These are phyloP conservation scores for Poecile montanus DNA, from an alignment of 2,797 vertebrate species.

Conservation along the genomic window DNA sequence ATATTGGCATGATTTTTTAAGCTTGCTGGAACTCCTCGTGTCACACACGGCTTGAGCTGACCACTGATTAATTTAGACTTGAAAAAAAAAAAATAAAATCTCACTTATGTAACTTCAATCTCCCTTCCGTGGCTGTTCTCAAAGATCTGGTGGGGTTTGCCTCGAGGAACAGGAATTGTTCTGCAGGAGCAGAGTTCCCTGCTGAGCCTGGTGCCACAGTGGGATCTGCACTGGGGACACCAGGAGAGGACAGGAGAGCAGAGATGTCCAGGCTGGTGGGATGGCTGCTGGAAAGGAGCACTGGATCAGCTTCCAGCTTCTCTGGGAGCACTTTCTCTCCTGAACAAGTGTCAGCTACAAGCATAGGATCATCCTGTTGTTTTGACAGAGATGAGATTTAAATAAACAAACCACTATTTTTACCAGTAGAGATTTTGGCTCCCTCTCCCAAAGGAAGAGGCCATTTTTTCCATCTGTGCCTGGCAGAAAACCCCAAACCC, in stretches of 20 bases:
- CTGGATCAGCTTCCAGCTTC: not conserved
- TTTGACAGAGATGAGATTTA: not conserved
- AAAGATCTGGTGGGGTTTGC: not conserved
- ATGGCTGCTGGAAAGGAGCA: not conserved
- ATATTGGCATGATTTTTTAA: not conserved
- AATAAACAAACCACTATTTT: not conserved
- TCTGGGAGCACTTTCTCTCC: not conserved
- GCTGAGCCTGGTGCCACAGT: not conserved
- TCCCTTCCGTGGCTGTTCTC: not conserved
- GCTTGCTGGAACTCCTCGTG: not conserved
- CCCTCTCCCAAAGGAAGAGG: not conserved
- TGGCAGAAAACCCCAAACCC: not conserved
- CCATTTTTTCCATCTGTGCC: not conserved
- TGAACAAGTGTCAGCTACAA: not conserved
- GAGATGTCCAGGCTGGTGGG: not conserved
- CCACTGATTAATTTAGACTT: not conserved
- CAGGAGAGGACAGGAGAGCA: not conserved
- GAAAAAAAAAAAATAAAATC: not conserved
- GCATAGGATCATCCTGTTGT: not conserved
- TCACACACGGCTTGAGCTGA: not conserved
- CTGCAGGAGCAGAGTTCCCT: not conserved
- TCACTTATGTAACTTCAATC: not conserved
- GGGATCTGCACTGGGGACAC: not conserved
- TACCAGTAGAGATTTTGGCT: not conserved
- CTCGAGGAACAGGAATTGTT: not conserved